Conservation (phyloP, 2,113 vertebrate genomes). For the Prunella himalayana region DNA sequence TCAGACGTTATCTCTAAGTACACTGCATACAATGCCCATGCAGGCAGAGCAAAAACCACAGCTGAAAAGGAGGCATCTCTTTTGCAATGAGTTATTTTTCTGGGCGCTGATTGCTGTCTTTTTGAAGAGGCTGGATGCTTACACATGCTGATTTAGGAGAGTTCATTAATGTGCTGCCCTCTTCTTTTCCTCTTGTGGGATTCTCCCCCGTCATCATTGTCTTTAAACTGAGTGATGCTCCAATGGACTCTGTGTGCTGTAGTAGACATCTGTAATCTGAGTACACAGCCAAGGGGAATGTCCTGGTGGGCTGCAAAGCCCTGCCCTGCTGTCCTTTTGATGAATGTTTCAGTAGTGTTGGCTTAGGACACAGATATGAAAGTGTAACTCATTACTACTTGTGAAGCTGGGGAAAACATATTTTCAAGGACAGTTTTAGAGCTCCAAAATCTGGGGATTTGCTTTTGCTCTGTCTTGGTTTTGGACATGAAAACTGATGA, state of each 20-base stretch:
- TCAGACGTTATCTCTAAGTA: neutral
- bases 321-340: neutral
- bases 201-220: neutral
- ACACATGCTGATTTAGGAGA: neutral
- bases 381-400: neutral
- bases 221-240: neutral
- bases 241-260: neutral
- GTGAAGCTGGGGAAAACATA: neutral
- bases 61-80: neutral
- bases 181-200: neutral
- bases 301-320: neutral
- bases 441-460: neutral
- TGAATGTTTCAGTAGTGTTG: neutral
- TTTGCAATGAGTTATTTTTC: neutral
- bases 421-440: neutral
- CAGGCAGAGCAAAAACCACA: neutral
- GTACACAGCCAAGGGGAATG: neutral
- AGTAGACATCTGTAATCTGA: neutral
- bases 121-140: neutral
- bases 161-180: neutral
- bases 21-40: neutral
- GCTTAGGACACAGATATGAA: neutral
- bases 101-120: neutral
- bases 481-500: neutral
- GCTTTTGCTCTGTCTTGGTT: neutral